Evolutionary conservation across 2,113 vertebrate species (phyloP).

Genomic region (Oryzias curvinotus): DNA sequence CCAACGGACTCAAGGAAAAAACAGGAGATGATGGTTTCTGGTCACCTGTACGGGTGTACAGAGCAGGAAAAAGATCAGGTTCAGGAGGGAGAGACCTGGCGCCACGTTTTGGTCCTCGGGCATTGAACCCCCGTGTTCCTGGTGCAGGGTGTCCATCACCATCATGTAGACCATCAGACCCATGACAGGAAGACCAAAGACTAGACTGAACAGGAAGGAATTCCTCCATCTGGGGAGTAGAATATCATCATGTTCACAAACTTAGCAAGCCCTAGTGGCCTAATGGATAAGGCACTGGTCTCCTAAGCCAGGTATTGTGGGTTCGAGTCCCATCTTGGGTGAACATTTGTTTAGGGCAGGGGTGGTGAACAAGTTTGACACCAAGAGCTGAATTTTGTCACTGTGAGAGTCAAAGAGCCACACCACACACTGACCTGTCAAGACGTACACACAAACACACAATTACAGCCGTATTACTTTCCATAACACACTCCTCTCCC

Average conservation of each 20-base stretch:
- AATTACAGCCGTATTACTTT: too few relatives aligned
- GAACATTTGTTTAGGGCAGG: too few relatives aligned
- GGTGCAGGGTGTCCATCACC: slow-evolving; percentile 76
- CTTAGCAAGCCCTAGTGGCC: slow-evolving; percentile 69
- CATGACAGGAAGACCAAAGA: slow-evolving; percentile 93
- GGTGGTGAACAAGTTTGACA: too few relatives aligned
- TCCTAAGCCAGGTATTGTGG: slow-evolving; percentile 62
- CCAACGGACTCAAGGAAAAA: too few relatives aligned
- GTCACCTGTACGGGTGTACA: slow-evolving; percentile 94
- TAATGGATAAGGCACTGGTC: slow-evolving; percentile 80
- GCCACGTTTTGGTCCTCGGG: slow-evolving; percentile 84
- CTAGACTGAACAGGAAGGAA: slow-evolving; percentile 91
- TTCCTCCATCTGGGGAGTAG: slow-evolving; percentile 84
- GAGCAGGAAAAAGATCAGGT: slow-evolving; percentile 91
- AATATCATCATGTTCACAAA: not conserved
- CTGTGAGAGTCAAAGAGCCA: too few relatives aligned
- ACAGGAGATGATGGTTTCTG: too few relatives aligned
- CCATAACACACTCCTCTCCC: too few relatives aligned
- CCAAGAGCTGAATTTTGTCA: too few relatives aligned
- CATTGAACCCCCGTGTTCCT: slow-evolving; percentile 75
- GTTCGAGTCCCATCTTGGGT: slow-evolving; percentile 57
- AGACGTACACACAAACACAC: too few relatives aligned
- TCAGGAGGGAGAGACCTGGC: slow-evolving; percentile 91
- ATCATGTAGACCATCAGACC: slow-evolving; percentile 97
- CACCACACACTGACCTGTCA: too few relatives aligned